phyloP scores from a whole-genome alignment of 1,140 invertebrate species.

The Cydia fagiglandana region DNA sequence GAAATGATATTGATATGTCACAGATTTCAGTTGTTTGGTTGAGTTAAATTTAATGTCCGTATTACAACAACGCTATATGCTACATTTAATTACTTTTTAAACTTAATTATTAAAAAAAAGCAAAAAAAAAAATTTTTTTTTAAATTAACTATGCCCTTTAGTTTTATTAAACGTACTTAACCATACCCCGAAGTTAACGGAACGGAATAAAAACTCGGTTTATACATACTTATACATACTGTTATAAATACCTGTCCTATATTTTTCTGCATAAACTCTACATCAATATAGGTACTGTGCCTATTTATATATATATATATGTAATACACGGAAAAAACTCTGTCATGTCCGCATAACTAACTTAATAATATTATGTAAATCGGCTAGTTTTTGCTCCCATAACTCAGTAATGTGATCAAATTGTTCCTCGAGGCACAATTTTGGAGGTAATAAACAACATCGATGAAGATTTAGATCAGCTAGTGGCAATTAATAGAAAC shows the following conservation, averaged over 20 bases:
- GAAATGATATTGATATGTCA: no score
- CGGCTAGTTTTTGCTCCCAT: conserved; percentile 38
- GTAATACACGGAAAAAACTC: conserved; percentile 7
- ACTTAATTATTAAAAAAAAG: no score
- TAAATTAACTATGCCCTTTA: no score
- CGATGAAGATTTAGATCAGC: conserved; percentile 47
- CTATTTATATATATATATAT: not conserved
- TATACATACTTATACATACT: no score
- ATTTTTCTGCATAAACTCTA: not conserved
- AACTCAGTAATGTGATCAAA: conserved; percentile 40
- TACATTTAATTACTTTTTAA: no score
- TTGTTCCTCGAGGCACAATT: conserved; percentile 37
- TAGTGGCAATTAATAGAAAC: conserved; percentile 43
- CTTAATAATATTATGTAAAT: conserved; percentile 37
- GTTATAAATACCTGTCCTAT: not conserved
- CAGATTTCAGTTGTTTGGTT: no score
- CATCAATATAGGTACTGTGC: not conserved
- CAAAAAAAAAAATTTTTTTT: no score
- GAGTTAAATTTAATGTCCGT: no score
- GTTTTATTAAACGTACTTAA: no score
- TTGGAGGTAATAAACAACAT: conserved; percentile 42
- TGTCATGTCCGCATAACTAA: conserved; percentile 22
- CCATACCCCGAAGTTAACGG: no score
- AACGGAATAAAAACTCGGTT: no score
- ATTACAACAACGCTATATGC: no score